Percentiles rank a stretch among this genome's conserved stretches.
These are phyloP conservation scores for Diplodus puntazzo DNA, from an alignment of 2,797 vertebrate species.

Conservation along the genomic window DNA sequence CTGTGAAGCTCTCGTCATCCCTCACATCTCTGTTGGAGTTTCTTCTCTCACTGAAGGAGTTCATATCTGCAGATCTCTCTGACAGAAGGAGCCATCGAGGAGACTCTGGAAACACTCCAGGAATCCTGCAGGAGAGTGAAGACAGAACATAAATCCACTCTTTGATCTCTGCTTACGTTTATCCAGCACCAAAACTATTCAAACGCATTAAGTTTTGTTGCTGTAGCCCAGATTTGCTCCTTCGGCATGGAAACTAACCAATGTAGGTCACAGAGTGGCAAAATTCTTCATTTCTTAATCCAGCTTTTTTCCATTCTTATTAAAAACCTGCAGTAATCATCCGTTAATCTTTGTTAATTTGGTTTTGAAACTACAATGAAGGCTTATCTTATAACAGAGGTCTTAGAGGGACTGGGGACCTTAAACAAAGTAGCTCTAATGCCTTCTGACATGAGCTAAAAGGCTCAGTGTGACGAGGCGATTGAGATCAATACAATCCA, in stretches of 20 bases:
- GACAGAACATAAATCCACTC: constrained; percentile 6
- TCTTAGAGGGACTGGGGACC: constrained; percentile 11
- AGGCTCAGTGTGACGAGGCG: constrained; percentile 60
- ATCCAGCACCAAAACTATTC: constrained; percentile 5
- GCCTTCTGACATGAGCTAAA: constrained; percentile 59
- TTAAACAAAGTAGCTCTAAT: constrained; percentile 66
- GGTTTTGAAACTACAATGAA: constrained; percentile 39
- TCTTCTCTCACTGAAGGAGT: constrained; percentile 83
- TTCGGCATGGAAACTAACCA: constrained; percentile 39
- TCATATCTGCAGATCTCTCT: constrained; percentile 84
- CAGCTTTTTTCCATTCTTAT: constrained; percentile 31
- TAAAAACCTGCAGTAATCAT: constrained; percentile 48
- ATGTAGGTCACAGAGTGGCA: constrained; percentile 11
- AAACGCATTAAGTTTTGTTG: not conserved
- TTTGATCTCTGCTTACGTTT: constrained; percentile 35
- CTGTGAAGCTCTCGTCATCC: constrained; percentile 87
- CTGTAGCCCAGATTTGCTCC: constrained; percentile 13
- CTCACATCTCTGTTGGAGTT: constrained; percentile 81
- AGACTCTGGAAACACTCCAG: constrained; percentile 91
- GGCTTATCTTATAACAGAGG: constrained; percentile 38
- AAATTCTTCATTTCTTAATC: constrained; percentile 41
- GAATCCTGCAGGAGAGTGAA: constrained; percentile 82
- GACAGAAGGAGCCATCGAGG: constrained; percentile 91
- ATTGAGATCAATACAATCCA: constrained; percentile 73
- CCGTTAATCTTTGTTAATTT: constrained; percentile 60